phyloP scores from a whole-genome alignment of 2,888 invertebrate species.

The Volucella zonaria region DNA sequence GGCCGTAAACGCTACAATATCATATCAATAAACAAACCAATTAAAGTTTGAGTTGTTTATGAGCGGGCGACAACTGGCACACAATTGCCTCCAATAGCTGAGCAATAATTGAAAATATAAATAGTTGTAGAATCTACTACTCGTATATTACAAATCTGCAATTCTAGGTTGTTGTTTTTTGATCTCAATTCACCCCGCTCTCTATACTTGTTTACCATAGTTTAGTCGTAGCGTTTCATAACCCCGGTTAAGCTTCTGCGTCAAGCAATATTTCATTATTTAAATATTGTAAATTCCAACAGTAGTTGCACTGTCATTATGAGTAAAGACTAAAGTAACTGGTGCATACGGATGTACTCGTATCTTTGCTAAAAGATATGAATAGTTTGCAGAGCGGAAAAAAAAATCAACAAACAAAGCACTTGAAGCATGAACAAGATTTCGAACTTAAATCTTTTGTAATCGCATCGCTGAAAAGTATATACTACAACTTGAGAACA shows the following conservation, averaged over 20 bases:
- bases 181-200: too few species aligned
- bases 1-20: constrained; percentile 37
- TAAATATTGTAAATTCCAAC: constrained; percentile 22
- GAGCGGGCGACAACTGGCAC: not conserved
- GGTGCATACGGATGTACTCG: not conserved
- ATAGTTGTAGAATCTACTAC: not conserved
- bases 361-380: not conserved
- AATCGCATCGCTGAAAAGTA: not conserved
- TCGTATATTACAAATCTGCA: constrained; percentile 14
- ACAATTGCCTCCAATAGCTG: constrained; percentile 34
- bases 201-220: too few species aligned
- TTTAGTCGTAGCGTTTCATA: not conserved
- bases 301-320: constrained; percentile 6
- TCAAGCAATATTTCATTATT: not conserved
- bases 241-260: not conserved
- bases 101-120: constrained; percentile 21
- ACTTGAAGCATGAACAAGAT: constrained; percentile 7
- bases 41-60: constrained; percentile 52
- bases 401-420: not conserved
- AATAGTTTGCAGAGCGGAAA: not conserved
- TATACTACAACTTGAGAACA: not conserved
- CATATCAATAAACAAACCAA: constrained; percentile 64
- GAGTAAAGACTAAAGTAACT: not conserved
- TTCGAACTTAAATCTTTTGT: not conserved
- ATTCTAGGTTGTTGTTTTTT: not conserved